Base-by-base conservation (phyloP, 2,888 invertebrate genomes). In the Pachymerium ferrugineum region DNA sequence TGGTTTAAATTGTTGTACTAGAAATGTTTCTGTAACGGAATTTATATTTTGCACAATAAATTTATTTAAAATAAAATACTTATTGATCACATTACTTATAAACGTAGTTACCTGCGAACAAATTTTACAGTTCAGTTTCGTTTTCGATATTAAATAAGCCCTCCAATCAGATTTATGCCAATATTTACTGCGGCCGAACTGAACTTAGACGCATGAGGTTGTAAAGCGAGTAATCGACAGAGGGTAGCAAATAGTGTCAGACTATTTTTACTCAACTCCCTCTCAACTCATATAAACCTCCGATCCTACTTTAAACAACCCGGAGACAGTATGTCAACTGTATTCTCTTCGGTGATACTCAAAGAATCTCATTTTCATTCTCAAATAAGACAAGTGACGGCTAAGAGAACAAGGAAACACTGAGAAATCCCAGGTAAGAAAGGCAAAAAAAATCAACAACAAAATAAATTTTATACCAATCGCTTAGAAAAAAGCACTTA, bases 161-260 rank as follows among this genome's bases (percentile, higher is more conserved):
- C n/a, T n/a, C 47, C 47, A 47, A 47, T 47, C n/a, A 19, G 19
- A 19, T 47, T 47, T 22, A 8, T 47, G 47, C 47, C 47, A 47
- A 47, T 62, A 25, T n/a, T 62, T 25, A 12, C 12, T 62, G 10
- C 62, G 62, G 62, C n/a, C n/a, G n/a, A 10, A n/a, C 28, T 62
- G 62, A n/a, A 62, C 25, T 62, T 28, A 62, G 62, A n/a, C 62
- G 62, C 62, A 62, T 62, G 62, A 62, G 62, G 62, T 62, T 62
- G 22, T 62, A 28, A 28, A 28, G 22, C 28, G 62, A 62, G 62
- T 62, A 28, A 22, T 28, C 28, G 62, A 62, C n/a, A n/a, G 62
- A 62, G 62, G 25, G 62, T 28, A 62, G 62, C 62, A 62, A 62
- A 62, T 62, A 62, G 62, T 62, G 62, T 62, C 62, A 12, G 25